Percentiles rank a stretch among this genome's conserved stretches.
Evolutionary conservation across 2,888 invertebrate genomes (phyloP).

Genomic region (Netelia fuscicornis): DNA sequence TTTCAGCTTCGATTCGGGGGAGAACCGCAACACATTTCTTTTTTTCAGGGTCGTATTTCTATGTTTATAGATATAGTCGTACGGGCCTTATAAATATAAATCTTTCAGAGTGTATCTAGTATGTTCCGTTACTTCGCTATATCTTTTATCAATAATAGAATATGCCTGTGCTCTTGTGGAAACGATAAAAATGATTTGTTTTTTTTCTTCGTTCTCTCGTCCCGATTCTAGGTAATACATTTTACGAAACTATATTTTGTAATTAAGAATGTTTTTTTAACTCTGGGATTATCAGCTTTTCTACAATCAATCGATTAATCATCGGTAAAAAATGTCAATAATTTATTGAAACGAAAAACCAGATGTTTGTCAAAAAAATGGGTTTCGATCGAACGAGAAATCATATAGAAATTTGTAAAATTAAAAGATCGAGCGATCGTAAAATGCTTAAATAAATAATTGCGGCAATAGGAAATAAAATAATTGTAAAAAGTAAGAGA

Average conservation of each 20-base stretch:
- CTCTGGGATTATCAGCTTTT: not conserved
- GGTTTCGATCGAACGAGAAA: not conserved
- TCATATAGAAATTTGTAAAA: not conserved
- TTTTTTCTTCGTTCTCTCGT: not conserved
- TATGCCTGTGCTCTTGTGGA: slow-evolving; percentile 40
- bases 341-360: not conserved
- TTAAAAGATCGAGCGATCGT: not conserved
- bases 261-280: not conserved
- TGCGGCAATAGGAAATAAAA: not conserved
- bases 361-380: not conserved
- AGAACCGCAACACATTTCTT: slow-evolving; percentile 57
- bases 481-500: too few species aligned
- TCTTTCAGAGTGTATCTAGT: slow-evolving; percentile 44
- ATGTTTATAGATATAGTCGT: not conserved
- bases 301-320: not conserved
- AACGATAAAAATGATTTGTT: slow-evolving; percentile 59
- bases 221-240: not conserved
- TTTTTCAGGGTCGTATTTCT: slow-evolving; percentile 24
- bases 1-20: slow-evolving; percentile 40
- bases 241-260: not conserved
- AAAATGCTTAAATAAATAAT: slow-evolving; percentile 2
- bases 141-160: slow-evolving; percentile 66
- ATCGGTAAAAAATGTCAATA: not conserved
- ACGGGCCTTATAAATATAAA: slow-evolving; percentile 64
- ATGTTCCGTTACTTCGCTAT: slow-evolving; percentile 53